These are phyloP conservation scores for Craniophora ligustri DNA, from an alignment of 2,888 invertebrate species.

Conservation along the genomic window DNA sequence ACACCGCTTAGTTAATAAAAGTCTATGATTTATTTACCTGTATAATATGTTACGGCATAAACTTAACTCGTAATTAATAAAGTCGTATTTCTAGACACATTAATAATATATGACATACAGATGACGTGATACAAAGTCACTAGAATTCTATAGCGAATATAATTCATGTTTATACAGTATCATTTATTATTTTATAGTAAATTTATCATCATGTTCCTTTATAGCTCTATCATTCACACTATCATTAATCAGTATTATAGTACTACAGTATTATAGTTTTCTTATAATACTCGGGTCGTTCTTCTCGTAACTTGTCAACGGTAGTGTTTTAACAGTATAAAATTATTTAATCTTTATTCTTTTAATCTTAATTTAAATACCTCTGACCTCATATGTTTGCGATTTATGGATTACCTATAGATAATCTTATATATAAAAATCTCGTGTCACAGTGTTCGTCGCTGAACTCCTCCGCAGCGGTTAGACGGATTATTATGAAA, in stretches of 20 bases:
- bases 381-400: too few relatives aligned
- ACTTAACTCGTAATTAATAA: slow-evolving; percentile 35
- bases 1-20: slow-evolving; percentile 29
- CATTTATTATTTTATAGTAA: slow-evolving; percentile 14
- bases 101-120: slow-evolving; percentile 28
- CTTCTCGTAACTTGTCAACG: too few relatives aligned
- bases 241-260: slow-evolving; percentile 8
- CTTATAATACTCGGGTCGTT: too few relatives aligned
- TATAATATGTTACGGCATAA: slow-evolving; percentile 34
- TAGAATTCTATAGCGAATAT: slow-evolving; percentile 4
- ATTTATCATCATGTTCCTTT: slow-evolving; percentile 11
- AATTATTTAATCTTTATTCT: too few relatives aligned
- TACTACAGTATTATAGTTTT: background rate
- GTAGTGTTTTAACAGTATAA: too few relatives aligned
- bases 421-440: too few relatives aligned
- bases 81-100: slow-evolving; percentile 32
- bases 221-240: slow-evolving; percentile 20
- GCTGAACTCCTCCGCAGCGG: too few relatives aligned
- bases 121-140: slow-evolving; percentile 32
- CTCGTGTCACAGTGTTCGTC: too few relatives aligned
- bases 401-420: too few relatives aligned
- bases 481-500: too few relatives aligned
- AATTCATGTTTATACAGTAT: slow-evolving; percentile 8
- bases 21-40: slow-evolving; percentile 26
- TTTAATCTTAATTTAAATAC: too few relatives aligned